Conservation (phyloP, 2,797 vertebrate genomes). For the Chelidonichthys spinosus region DNA sequence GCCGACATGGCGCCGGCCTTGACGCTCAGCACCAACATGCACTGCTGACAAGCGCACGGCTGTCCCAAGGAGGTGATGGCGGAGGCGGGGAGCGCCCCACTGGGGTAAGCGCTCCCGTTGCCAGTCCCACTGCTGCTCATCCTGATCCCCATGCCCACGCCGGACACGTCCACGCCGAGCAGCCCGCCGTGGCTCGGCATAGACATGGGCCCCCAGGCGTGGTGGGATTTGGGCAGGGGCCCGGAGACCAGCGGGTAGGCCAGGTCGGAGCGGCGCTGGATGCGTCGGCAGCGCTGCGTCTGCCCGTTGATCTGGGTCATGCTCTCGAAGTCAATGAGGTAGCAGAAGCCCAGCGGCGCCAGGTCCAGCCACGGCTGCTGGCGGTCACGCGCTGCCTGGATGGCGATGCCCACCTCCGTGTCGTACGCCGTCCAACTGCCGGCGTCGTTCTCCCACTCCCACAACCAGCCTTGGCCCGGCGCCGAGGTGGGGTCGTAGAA, state of each 20-base stretch:
- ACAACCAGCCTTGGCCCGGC: constrained; percentile 93
- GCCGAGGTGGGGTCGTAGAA: constrained; percentile 94
- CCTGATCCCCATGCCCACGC: constrained; percentile 76
- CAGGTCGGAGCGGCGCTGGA: constrained; percentile 92
- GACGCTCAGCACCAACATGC: constrained; percentile 92
- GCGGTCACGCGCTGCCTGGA: constrained; percentile 93
- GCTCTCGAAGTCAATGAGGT: constrained; percentile 94
- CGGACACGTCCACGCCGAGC: constrained; percentile 76
- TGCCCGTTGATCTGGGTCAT: constrained; percentile 98
- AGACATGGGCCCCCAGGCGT: constrained; percentile 83
- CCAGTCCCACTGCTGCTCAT: constrained; percentile 73
- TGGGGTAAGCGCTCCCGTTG: constrained; percentile 84
- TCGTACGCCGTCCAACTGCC: constrained; percentile 95
- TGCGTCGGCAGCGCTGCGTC: constrained; percentile 92
- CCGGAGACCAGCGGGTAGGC: constrained; percentile 92
- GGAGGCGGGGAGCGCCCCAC: constrained; percentile 82
- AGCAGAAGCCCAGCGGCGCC: constrained; percentile 93
- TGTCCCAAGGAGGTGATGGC: constrained; percentile 85
- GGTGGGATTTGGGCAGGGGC: constrained; percentile 83
- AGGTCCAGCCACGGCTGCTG: constrained; percentile 97
- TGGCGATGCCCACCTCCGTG: constrained; percentile 94
- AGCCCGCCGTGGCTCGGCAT: constrained; percentile 71
- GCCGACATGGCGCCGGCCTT: constrained; percentile 85
- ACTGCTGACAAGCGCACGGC: constrained; percentile 94
- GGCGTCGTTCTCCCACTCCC: constrained; percentile 97